A percentile compares a stretch with the other conserved stretches of the same genome.
Evolutionary conservation across 1,140 invertebrate species (phyloP).

Genomic region (Thaumetopoea pityocampa): DNA sequence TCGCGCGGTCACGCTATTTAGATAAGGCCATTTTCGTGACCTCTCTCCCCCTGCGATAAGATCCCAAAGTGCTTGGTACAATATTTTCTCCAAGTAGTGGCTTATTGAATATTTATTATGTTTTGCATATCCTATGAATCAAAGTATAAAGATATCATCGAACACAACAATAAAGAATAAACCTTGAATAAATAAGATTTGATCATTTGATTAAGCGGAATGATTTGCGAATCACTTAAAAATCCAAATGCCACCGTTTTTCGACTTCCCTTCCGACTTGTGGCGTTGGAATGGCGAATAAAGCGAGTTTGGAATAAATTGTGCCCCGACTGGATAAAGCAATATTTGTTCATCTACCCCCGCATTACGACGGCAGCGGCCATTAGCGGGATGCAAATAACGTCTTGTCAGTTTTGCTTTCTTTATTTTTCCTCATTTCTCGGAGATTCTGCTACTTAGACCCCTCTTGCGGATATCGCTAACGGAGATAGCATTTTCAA

Average conservation of each 20-base stretch:
- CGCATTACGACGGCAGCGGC: constrained; percentile 64
- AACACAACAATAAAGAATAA: constrained; percentile 30
- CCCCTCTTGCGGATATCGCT: constrained; percentile 48
- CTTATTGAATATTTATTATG: constrained; percentile 1
- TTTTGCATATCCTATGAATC: constrained; percentile 9
- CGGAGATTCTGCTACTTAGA: constrained; percentile 44
- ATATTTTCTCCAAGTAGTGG: constrained; percentile 17
- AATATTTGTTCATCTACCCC: constrained; percentile 75
- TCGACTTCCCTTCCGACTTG: constrained; percentile 48
- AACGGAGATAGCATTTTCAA: no score
- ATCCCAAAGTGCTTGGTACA: constrained; percentile 20
- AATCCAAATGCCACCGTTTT: constrained; percentile 59
- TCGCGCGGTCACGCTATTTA: constrained; percentile 51
- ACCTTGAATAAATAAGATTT: constrained; percentile 51
- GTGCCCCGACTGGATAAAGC: constrained; percentile 66
- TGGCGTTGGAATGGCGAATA: constrained; percentile 61
- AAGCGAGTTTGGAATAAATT: constrained; percentile 72
- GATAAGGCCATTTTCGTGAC: constrained; percentile 47
- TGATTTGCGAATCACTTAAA: constrained; percentile 67
- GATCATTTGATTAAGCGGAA: constrained; percentile 64
- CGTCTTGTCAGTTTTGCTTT: constrained; percentile 74
- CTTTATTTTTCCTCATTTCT: constrained; percentile 63
- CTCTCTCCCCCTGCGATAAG: constrained; percentile 37
- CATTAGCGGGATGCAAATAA: constrained; percentile 75
- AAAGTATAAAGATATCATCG: constrained; percentile 1